phyloP scores from a whole-genome alignment of 2,113 vertebrate species.

The Entelurus aequoreus region DNA sequence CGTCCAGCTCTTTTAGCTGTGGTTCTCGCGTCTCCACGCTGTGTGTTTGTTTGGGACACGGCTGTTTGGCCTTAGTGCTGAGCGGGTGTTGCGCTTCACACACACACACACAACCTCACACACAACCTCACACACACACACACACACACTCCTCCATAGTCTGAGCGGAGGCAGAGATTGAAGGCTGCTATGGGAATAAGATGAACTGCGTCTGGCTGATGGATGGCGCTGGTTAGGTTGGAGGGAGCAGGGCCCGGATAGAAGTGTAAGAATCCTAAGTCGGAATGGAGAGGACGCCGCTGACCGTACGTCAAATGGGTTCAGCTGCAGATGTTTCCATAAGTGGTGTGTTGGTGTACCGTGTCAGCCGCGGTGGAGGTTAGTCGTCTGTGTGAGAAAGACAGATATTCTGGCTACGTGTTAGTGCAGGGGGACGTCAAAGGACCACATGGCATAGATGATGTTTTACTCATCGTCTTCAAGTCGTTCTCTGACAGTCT shows the following conservation, averaged over 20 bases:
- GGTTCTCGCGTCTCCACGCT: constrained; percentile 48
- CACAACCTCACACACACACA: constrained; percentile 13
- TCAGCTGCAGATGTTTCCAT: background rate
- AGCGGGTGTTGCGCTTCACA: constrained; percentile 50
- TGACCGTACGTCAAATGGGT: no score
- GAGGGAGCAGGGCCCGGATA: constrained; percentile 39
- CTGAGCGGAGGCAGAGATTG: constrained; percentile 52
- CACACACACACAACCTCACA: constrained; percentile 6
- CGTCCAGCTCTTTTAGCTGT: constrained; percentile 53
- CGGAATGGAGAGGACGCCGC: no score
- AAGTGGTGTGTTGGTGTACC: no score
- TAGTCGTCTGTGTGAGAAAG: no score
- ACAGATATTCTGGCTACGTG: no score
- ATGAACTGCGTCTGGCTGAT: constrained; percentile 71
- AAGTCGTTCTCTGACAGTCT: no score
- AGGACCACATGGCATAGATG: no score
- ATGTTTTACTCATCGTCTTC: no score
- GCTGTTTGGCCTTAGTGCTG: constrained; percentile 60
- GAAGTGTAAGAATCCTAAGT: no score
- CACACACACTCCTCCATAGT: constrained; percentile 43
- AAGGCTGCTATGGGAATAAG: constrained; percentile 68
- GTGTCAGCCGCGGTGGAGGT: no score
- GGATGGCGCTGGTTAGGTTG: constrained; percentile 69
- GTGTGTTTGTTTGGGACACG: constrained; percentile 54
- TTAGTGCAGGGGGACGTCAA: no score